Evolutionary conservation across 35 echinoderm and acorn worm species (phyloP).

Genomic region (Holothuria glaberrima): DNA sequence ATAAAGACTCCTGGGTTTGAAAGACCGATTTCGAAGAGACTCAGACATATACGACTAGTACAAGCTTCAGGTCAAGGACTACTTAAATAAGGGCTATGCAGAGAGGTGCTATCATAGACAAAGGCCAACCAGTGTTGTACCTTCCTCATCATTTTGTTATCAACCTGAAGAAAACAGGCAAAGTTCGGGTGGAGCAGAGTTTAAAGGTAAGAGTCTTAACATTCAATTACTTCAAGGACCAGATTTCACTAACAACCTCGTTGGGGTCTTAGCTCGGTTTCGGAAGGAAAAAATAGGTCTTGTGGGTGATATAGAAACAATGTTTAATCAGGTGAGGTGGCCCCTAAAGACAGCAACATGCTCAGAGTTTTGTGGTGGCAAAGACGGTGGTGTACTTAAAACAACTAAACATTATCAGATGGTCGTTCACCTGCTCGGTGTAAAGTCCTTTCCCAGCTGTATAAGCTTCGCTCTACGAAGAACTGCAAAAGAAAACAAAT

Average conservation of each 20-base stretch:
- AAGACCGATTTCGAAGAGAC: slow-evolving; percentile 36
- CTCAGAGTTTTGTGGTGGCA: no score
- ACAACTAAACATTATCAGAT: no score
- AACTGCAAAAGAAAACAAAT: slow-evolving; percentile 55
- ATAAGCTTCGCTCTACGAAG: slow-evolving; percentile 53
- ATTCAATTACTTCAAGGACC: slow-evolving; percentile 58
- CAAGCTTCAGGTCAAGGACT: slow-evolving; percentile 31
- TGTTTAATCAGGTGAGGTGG: no score
- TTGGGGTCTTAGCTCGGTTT: slow-evolving; percentile 20
- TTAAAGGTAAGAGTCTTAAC: slow-evolving; percentile 47
- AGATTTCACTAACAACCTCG: slow-evolving; percentile 52
- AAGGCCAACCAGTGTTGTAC: slow-evolving; percentile 48
- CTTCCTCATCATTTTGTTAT: slow-evolving; percentile 60
- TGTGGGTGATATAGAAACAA: no score
- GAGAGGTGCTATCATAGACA: not conserved
- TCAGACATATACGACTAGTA: slow-evolving; percentile 33
- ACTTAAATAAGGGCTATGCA: slow-evolving; percentile 59
- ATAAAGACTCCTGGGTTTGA: slow-evolving; percentile 41
- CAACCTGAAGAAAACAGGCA: slow-evolving; percentile 49
- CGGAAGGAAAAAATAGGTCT: no score
- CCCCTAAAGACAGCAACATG: no score
- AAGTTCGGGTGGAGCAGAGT: slow-evolving; percentile 53
- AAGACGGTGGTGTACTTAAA: no score
- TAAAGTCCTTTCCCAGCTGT: slow-evolving; percentile 22
- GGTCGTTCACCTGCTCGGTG: no score